Evolutionary conservation across 2,888 invertebrate species (phyloP).

Genomic region (Protonemura montana): DNA sequence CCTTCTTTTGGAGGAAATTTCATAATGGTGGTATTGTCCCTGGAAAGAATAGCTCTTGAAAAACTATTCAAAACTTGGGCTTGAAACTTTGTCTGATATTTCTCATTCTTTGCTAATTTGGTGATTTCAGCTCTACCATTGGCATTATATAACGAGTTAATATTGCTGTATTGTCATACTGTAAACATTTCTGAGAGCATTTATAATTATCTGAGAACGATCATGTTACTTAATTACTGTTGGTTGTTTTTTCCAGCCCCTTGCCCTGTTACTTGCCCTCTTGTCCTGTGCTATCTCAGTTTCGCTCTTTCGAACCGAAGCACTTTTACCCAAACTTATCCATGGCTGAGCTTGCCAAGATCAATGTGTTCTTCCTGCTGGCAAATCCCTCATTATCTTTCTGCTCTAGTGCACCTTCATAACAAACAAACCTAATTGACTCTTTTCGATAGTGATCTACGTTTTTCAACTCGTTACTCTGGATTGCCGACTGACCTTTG

Average conservation of each 20-base stretch:
- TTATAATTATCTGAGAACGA: no score
- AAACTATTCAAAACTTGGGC: no score
- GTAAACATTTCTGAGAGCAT: no score
- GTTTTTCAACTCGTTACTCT: background rate
- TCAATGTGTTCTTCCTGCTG: background rate
- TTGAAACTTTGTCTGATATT: no score
- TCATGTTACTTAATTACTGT: background rate
- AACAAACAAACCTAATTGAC: background rate
- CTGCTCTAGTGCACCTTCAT: background rate
- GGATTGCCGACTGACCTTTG: no score
- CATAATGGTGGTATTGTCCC: no score
- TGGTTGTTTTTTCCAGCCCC: background rate
- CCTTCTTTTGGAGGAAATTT: no score
- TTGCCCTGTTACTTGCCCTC: background rate
- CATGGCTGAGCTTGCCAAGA: background rate
- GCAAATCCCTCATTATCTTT: background rate
- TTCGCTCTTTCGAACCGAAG: background rate
- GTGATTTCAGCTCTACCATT: no score
- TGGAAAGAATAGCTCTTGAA: no score
- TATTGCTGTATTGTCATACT: no score
- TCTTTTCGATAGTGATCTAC: background rate
- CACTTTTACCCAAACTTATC: background rate
- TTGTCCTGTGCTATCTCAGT: background rate
- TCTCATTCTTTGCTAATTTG: no score
- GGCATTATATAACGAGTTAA: no score